Evolutionary conservation across 2,888 invertebrate genomes (phyloP), one percentile per base, ranked within the genome.

Genomic region (Agrochola litura): DNA sequence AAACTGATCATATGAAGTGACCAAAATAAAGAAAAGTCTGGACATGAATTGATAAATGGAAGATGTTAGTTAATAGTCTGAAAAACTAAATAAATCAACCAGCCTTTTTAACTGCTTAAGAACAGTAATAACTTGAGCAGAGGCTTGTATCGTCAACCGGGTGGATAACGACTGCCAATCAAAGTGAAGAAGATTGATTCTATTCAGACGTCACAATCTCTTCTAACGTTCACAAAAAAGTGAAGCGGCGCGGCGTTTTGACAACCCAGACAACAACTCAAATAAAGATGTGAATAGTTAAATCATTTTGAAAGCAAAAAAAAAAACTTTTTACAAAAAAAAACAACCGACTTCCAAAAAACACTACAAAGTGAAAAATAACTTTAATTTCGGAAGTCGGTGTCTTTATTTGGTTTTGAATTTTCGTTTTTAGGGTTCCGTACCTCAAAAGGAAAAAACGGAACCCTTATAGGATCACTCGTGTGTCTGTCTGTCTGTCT

Each of bases 111-210:
- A 64, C 25, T 66, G 22, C 25, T 30, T 25, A 67, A 43, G 46
- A 71, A 41, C 58, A 71, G 37, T 63, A 49, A 69, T 61, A 79
- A 64, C 52, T 43, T 46, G 25, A 70, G 19, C 52, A 30, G 43
- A 66, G 72, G 19, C 61, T 67, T 67, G 46, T 67, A 25, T 63
- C 30, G 16, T 63, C 41, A 64, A 67, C 56, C 12, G 2, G 6
- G 19, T 25, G 54, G 46, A 64, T 69, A 81, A 64, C 10, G 12
- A 63, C 65, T 64, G 70, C 14, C 76, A 71, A 54, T 69, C 41
- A 79, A 77, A 79, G 54, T 73, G 73, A 77, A 43, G 63, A 72
- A 84, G 77, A 86, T 76, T 75, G 73, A 82, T 82, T 52, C 37
- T 37, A 58, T 74, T 73, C 67, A 69, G 30, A 64, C 41, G 16